These are phyloP conservation scores for Morus bassanus DNA, from an alignment of 2,797 vertebrate genomes.

Conservation along the genomic window DNA sequence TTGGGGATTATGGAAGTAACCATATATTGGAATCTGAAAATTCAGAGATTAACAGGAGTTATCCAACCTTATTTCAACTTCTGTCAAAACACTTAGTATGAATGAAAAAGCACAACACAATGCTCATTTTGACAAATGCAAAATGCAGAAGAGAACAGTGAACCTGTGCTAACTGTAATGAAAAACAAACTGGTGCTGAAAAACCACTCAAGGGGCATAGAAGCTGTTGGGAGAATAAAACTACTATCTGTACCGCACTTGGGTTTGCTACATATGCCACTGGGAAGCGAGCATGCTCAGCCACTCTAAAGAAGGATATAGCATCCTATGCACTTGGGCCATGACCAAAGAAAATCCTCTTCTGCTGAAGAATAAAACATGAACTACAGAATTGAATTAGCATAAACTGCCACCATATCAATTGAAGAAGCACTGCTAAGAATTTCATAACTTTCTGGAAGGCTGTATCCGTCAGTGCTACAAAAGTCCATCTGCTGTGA, in stretches of 20 bases:
- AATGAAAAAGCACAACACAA: background rate
- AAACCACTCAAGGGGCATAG: background rate
- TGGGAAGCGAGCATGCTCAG: background rate
- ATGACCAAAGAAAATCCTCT: background rate
- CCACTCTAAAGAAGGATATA: background rate
- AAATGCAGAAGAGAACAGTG: background rate
- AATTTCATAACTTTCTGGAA: background rate
- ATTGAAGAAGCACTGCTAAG: background rate
- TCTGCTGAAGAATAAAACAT: background rate
- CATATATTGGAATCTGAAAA: background rate
- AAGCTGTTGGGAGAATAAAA: background rate
- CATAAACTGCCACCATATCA: background rate
- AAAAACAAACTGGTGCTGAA: background rate
- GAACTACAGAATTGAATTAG: background rate
- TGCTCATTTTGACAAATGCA: background rate
- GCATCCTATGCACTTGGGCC: background rate
- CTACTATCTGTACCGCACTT: background rate
- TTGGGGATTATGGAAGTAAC: background rate
- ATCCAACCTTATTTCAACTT: background rate
- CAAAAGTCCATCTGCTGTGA: background rate
- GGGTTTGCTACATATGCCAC: fast-evolving
- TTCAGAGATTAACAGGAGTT: background rate
- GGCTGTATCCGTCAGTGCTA: background rate
- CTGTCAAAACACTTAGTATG: background rate
- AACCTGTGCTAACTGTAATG: background rate